Conservation (phyloP, 2,797 vertebrate species). For the Girardinus metallicus region DNA sequence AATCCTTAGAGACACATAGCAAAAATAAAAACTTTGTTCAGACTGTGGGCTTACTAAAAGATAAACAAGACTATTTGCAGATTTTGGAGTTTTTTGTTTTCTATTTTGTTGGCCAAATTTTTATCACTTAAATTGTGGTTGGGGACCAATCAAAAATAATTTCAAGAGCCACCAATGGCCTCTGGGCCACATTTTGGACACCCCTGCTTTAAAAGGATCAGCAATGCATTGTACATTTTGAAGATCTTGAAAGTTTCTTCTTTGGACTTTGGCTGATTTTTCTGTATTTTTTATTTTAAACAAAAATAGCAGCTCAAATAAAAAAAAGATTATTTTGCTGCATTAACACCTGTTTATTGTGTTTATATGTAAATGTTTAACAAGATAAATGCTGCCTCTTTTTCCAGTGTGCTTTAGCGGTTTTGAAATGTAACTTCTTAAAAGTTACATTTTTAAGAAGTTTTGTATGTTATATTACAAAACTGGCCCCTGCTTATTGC, state of each 20-base stretch:
- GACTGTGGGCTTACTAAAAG: no score
- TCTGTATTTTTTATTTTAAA: background rate
- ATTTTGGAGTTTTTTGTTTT: no score
- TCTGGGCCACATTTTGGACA: no score
- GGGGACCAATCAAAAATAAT: no score
- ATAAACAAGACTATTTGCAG: no score
- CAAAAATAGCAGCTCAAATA: background rate
- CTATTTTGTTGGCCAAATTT: no score
- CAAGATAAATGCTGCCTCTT: background rate
- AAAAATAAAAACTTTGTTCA: no score
- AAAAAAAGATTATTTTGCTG: background rate
- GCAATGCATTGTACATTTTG: background rate
- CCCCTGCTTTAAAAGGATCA: background rate
- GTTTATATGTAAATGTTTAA: background rate
- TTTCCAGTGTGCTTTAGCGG: background rate
- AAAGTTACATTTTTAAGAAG: no score
- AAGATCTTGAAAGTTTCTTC: background rate
- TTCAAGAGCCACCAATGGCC: no score
- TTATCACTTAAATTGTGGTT: no score
- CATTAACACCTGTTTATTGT: background rate
- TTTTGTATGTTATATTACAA: background rate
- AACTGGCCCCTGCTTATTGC: background rate
- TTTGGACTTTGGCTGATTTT: conserved; percentile 1
- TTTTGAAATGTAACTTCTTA: background rate
- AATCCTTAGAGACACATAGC: no score